Evolutionary conservation across 2,888 invertebrate species (phyloP).

Genomic region (Stenodera caucasica): DNA sequence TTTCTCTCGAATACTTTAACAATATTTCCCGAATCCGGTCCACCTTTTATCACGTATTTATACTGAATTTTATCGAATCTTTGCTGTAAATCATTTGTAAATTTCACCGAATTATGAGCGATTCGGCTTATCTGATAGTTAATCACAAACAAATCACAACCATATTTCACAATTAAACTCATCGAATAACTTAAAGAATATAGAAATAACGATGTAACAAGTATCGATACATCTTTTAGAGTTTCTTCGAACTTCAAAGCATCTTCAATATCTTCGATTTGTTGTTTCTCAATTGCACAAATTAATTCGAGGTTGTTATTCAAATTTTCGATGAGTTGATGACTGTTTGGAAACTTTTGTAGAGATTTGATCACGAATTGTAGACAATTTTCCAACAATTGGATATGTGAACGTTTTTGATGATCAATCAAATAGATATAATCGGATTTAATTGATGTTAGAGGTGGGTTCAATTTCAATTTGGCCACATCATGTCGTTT

Average conservation of each 20-base stretch:
- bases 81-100: not conserved
- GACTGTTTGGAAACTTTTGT: not conserved
- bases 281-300: not conserved
- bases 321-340: not conserved
- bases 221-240: not conserved
- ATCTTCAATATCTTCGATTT: not conserved
- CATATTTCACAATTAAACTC: not conserved
- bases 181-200: not conserved
- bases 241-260: not conserved
- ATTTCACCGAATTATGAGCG: not conserved
- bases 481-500: not conserved
- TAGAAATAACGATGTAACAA: not conserved
- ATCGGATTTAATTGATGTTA: not conserved
- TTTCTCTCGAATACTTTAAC: not conserved
- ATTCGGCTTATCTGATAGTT: not conserved
- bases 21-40: not conserved
- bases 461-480: not conserved
- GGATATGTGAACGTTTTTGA: not conserved
- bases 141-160: not conserved
- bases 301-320: not conserved
- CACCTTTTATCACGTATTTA: not conserved
- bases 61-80: not conserved
- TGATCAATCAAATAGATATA: not conserved
- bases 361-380: not conserved
- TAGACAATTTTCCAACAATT: not conserved